A percentile compares a stretch with the other conserved stretches of the same genome.
phyloP scores from a whole-genome alignment of 2,888 invertebrate genomes.

The Agrochola litura region DNA sequence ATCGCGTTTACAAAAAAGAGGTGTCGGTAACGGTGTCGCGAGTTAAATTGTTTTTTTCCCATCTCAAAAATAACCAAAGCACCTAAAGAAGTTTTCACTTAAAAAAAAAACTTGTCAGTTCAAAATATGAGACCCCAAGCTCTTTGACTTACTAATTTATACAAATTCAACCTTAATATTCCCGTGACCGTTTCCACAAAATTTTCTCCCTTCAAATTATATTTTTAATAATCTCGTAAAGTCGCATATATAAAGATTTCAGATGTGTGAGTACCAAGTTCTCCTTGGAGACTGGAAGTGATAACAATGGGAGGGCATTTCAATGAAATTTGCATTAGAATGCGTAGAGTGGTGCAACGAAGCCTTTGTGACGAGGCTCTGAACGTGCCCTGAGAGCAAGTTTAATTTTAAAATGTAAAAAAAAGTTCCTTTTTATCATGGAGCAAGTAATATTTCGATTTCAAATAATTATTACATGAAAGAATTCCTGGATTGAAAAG shows the following conservation, averaged over 20 bases:
- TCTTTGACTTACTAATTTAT: conserved; percentile 2
- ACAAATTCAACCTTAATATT: conserved; percentile 26
- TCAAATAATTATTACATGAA: not conserved
- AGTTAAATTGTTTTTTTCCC: no score
- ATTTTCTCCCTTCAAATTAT: conserved; percentile 28
- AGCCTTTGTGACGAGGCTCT: conserved; percentile 80
- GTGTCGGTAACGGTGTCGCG: no score
- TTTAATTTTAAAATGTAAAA: conserved; percentile 61
- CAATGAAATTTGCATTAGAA: conserved; percentile 89
- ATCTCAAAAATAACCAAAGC: no score
- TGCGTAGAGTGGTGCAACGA: conserved; percentile 82
- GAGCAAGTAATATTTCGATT: conserved; percentile 19
- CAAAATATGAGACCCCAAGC: not conserved
- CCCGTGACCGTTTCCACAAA: conserved; percentile 4
- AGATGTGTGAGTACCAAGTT: conserved; percentile 78
- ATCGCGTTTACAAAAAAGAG: no score
- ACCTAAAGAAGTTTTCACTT: no score
- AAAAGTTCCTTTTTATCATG: conserved; percentile 27
- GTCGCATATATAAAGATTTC: conserved; percentile 67
- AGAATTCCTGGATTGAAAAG: not conserved
- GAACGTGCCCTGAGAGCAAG: conserved; percentile 67
- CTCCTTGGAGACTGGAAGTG: conserved; percentile 81
- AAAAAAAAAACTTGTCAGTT: not conserved
- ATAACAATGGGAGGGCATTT: conserved; percentile 86
- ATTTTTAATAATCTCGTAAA: conserved; percentile 53